Conservation (phyloP, 2,888 invertebrate genomes). For the Cephus pygmeus region DNA sequence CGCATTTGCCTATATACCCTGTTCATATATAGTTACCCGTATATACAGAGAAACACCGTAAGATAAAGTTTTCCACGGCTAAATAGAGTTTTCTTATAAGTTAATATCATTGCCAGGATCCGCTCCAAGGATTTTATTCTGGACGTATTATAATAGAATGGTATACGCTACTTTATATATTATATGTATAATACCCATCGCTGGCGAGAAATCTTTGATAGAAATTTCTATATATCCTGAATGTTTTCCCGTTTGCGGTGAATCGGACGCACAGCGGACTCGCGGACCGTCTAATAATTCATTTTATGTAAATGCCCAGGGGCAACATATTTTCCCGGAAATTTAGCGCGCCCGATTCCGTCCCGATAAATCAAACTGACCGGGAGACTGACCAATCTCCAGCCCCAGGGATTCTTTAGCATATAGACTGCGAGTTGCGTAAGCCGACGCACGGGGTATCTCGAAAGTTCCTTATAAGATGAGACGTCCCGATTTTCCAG, state of each 20-base stretch:
- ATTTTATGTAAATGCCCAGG: constrained; percentile 55
- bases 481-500: constrained; percentile 9
- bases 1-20: neutral
- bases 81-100: neutral
- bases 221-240: neutral
- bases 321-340: constrained; percentile 63
- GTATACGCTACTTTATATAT: neutral
- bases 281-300: constrained; percentile 49
- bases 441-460: constrained; percentile 37
- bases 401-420: constrained; percentile 56
- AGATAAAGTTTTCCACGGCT: neutral
- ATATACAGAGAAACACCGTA: neutral
- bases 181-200: neutral
- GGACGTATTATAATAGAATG: neutral
- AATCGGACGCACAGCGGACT: neutral
- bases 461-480: neutral
- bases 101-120: neutral
- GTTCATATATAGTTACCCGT: neutral
- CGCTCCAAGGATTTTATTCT: neutral
- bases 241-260: neutral
- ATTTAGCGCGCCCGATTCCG: constrained; percentile 60
- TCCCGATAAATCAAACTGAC: constrained; percentile 65
- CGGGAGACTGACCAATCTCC: constrained; percentile 45
- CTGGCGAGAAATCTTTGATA: neutral
- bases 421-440: constrained; percentile 56